Base-by-base conservation (phyloP, 2,797 vertebrate genomes). In the Bovichtus diacanthus region DNA sequence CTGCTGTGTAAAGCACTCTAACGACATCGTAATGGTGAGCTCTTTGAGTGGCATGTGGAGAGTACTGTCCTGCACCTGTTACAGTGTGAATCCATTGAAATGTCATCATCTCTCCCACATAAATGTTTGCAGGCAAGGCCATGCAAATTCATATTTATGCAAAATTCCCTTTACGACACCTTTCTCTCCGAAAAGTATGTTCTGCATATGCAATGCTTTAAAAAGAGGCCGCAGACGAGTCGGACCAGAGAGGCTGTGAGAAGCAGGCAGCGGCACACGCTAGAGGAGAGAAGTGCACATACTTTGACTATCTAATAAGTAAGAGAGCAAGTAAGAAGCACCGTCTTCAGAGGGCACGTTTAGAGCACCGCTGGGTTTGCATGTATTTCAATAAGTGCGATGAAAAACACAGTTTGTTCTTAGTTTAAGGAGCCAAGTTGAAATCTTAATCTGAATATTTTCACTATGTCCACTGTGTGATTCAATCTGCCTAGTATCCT, bases 41-140 rank as follows among this genome's bases (percentile, higher is more conserved):
- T 49, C 43, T 74, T 34, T 58, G 67, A 70, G 54, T 23, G 29
- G 29, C 5, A 23, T 53, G 62, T 66, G 46, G 29, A 23, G 47
- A 49, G 67, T 43, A 54, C 50, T 21, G 59, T 63, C n/a, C n/a
- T 66, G 39, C 18, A 44, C 65, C 53, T 49, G 34, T 49, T 56
- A 49, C 50, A 3, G 27, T 55, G 21, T 46, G 69, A 74, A 80
- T 31, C 21, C 34, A 51, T 66, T 65, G 29, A 75, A 67, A 85
- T 72, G 66, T 63, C 47, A 44, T 58, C 43, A 29, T 66, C 64
- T 78, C 72, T 61, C 71, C 78, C 60, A 56, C 68, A 61, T 55
- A 54, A 31, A 25, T 41, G 25, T 64, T 65, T 65, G 70, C 11
- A 59, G 25, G 49, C 49, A 9, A 60, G 21, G 23, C 55, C 34